Base-by-base conservation (phyloP, 2,113 vertebrate species). In the Emydura subglobosa region DNA sequence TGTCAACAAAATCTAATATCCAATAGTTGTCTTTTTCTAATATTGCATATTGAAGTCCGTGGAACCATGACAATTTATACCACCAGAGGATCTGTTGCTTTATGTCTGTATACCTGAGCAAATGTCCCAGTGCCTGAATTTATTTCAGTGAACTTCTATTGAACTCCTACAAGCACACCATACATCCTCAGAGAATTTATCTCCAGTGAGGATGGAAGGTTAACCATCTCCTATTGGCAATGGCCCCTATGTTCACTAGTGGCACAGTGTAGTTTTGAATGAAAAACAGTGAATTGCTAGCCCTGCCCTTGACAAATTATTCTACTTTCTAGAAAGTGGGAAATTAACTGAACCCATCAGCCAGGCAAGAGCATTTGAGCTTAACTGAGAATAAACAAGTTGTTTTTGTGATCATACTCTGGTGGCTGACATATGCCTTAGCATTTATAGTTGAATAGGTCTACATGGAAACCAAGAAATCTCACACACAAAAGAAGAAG, bases 61-160 rank as follows among this genome's bases (percentile, higher is more conserved):
- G 12, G 24, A 79, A 10, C 61, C 47, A 47, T 22, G 34, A 72
- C 16, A 44, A 8, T 76, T 91, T 22, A 55, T 3, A 65, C 11
- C 22, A 4, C 68, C 53, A 6, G 22, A n/a, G 7, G 0, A 0
- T 29, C 57, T 65, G 34, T 65, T 53, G 25, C 0, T 0, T n/a
- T 47, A 84, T 24, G 5, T 54, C 79, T 86, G 74, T 74, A 86
- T 42, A 21, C 3, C 51, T 59, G 34, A 49, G 92, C 22, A 51
- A 31, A 25, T 34, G 39, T 90, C 74, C 11, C 17, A 89, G 6
- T 5, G 5, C 44, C 59, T 21, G 31, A 27, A n/a, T 54, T 92
- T 95, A 72, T 80, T 94, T 85, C 27, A 59, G 80, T 89, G 24
- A 3, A 4, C 6, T 78, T 17, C 29, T 17, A 55, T 86, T 22